phyloP scores from a whole-genome alignment of 2,797 vertebrate species.

The Hoplostethus mediterraneus region DNA sequence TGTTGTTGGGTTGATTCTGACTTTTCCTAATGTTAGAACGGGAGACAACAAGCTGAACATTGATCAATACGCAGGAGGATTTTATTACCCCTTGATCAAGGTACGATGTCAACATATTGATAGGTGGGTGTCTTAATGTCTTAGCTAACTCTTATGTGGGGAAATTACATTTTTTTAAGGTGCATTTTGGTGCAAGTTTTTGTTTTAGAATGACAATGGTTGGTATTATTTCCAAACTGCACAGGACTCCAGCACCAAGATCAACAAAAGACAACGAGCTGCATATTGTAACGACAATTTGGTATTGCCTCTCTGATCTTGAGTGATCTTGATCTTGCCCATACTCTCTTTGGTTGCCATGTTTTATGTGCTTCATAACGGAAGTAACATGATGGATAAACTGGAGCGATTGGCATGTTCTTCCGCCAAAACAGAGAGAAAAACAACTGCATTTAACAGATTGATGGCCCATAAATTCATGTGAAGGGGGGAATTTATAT shows the following conservation, averaged over 20 bases:
- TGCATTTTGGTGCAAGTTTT: neutral
- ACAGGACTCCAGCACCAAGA: neutral
- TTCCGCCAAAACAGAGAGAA: slow-evolving; percentile 15
- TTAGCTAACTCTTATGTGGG: slow-evolving; percentile 16
- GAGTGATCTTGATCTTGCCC: slow-evolving; percentile 10
- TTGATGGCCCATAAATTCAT: slow-evolving; percentile 23
- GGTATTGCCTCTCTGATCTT: neutral
- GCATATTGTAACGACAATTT: slow-evolving; percentile 6
- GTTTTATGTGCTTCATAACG: slow-evolving; percentile 52
- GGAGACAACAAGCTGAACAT: slow-evolving; percentile 23
- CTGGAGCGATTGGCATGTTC: slow-evolving; percentile 21
- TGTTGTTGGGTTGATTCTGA: slow-evolving; percentile 3
- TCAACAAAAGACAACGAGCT: slow-evolving; percentile 20
- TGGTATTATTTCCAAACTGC: neutral
- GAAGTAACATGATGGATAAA: slow-evolving; percentile 44
- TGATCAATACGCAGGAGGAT: slow-evolving; percentile 12
- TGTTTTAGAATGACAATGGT: neutral
- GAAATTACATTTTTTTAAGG: slow-evolving; percentile 23
- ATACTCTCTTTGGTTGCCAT: slow-evolving; percentile 34
- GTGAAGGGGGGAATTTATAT: slow-evolving; percentile 13
- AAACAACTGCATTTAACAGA: slow-evolving; percentile 45
- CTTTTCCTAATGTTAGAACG: slow-evolving; percentile 33
- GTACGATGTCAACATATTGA: slow-evolving; percentile 31
- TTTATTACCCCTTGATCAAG: slow-evolving; percentile 14
- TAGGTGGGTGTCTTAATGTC: slow-evolving; percentile 21